Evolutionary conservation across 2,888 invertebrate genomes (phyloP), one percentile per base, ranked within the genome.

Genomic region (Dromius quadrimaculatus): DNA sequence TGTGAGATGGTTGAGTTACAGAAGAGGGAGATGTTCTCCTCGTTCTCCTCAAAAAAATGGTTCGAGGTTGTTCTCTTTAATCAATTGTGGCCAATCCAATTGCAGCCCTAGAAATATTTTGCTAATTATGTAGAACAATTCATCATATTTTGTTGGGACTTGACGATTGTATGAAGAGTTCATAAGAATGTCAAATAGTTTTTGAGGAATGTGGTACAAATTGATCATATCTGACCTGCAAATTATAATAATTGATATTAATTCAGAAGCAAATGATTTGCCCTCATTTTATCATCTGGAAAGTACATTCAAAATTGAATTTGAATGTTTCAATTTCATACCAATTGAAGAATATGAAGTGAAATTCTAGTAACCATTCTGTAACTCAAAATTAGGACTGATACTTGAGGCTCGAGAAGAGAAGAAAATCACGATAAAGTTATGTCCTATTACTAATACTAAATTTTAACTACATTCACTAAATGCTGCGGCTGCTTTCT

Each of bases 71-170:
- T 22, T n/a, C 61, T 19, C 61, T 20, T 41, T 41, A 41, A 62
- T 62, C 41, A 38, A 62, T 62, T 62, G 62, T 62, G 62, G 62
- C 23, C 22, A 41, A 62, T 20, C 41, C 13, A 62, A 41, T 62
- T 59, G 38, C 8, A 28, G 62, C 22, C 32, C 41, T 54, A 41
- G 41, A 38, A 62, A 23, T 62, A 62, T 62, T 62, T 23, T 41
- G 15, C 62, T 62, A 62, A 62, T 62, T 62, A 62, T 62, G 62
- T 62, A 20, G 23, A 41, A 62, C 19, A 62, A 62, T 62, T 41
- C 38, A 62, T 62, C 62, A 62, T 62, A 22, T 62, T 62, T 38
- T 23, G n/a, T 41, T 41, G n/a, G n/a, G n/a, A n/a, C n/a, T n/a
- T n/a, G n/a, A n/a, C n/a, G n/a, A n/a, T n/a, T n/a, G n/a, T n/a